Evolutionary conservation across 2,113 vertebrate genomes (phyloP), one percentile per base, ranked within the genome.

Genomic region (Plectropomus leopardus): DNA sequence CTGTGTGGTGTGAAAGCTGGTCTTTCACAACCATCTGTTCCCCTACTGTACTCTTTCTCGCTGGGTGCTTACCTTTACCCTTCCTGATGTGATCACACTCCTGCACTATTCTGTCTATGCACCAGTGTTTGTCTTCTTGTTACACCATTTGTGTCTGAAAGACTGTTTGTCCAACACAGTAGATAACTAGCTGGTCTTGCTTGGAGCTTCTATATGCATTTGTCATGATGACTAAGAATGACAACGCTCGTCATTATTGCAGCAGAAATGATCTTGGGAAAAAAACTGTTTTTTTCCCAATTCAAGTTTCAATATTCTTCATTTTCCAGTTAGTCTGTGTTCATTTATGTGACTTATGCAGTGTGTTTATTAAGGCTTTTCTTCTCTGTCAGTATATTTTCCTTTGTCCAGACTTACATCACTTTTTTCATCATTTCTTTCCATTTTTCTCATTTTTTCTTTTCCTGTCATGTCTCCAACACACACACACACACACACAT

Each of bases 11-110:
- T 72, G 54, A 76, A 82, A 44, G 23, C 17, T 61, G 21, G 44
- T 55, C 9, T 70, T 61, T 88, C 77, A 59, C 48, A 77, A 34
- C 30, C 59, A 76, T 82, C 75, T 87, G 58, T 48, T 68, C 24
- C 19, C 48, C 45, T 44, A 19, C 45, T 63, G 24, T 51, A 17
- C 3, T 44, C 42, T 44, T 4, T 44, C 17, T 82, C 32, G 17
- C 19, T 36, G 17, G 57, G 3, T 8, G 17, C 51, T 58, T 42
- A 36, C 26, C 47, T 73, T 73, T 17, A 55, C 32, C 5, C 13
- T 45, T 14, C 3, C 9, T 54, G 40, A 55, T 45, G 30, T 42
- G 51, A 40, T 68, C 60, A n/a, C 61, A 13, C 21, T 48, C 28
- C 45, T 72, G 21, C 16, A 28, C 15, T 60, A 14, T 70, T 80